A percentile compares a stretch with the other conserved stretches of the same genome.
Conservation (phyloP, 2,797 vertebrate genomes). For the Tadarida brasiliensis region DNA sequence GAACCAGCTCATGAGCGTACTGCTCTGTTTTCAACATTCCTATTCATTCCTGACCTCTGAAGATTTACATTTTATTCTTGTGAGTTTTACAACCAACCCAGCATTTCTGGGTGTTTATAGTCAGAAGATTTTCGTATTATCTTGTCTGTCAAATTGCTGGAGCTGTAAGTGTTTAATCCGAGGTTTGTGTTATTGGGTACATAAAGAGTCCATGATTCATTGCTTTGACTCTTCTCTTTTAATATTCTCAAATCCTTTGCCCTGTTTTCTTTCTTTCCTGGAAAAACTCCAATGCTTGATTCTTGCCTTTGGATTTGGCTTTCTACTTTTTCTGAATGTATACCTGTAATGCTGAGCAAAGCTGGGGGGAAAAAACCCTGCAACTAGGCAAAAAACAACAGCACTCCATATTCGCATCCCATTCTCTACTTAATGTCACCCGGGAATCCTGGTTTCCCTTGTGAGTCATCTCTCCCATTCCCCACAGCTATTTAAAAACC, state of each 20-base stretch:
- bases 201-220: neutral
- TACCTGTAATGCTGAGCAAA: neutral
- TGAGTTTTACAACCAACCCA: neutral
- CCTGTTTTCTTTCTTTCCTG: neutral
- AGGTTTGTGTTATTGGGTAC: neutral
- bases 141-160: neutral
- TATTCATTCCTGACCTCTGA: neutral
- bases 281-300: neutral
- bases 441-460: neutral
- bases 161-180: neutral
- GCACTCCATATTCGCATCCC: neutral
- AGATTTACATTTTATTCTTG: neutral
- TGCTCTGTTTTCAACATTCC: neutral
- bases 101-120: constrained; percentile 12
- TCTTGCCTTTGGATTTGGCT: constrained; percentile 1
- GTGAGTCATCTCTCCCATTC: constrained; percentile 69
- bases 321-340: neutral
- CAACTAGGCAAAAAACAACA: neutral
- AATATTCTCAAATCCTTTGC: constrained; percentile 14
- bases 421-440: neutral
- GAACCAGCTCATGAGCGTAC: neutral
- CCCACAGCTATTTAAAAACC: constrained; percentile 75
- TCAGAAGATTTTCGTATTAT: neutral
- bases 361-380: fast-evolving
- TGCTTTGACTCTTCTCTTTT: neutral